phyloP scores from a whole-genome alignment of 2,113 vertebrate species.

The Pampusana beccarii region DNA sequence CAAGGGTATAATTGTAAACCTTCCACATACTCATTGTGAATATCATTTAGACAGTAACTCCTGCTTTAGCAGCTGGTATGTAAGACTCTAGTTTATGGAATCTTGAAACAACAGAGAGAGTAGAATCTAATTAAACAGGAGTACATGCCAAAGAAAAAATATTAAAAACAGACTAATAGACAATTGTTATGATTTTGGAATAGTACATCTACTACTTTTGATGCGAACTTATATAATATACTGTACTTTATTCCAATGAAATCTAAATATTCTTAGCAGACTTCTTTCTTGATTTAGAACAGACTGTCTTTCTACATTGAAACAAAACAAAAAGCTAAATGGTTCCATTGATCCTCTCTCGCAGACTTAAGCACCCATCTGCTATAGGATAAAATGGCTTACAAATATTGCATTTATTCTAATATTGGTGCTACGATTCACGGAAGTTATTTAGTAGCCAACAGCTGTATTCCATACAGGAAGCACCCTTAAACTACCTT shows the following conservation, averaged over 20 bases:
- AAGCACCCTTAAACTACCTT: not conserved
- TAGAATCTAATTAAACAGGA: slow-evolving; percentile 87
- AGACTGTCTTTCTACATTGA: slow-evolving; percentile 56
- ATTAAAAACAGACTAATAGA: slow-evolving; percentile 85
- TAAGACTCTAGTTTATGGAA: slow-evolving; percentile 83
- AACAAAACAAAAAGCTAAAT: slow-evolving; percentile 60
- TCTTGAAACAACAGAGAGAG: slow-evolving; percentile 85
- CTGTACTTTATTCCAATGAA: slow-evolving; percentile 57
- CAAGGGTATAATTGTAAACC: slow-evolving; percentile 87
- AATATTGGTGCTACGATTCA: not conserved
- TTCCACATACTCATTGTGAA: slow-evolving; percentile 85
- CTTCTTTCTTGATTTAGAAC: slow-evolving; percentile 60
- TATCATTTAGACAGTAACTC: slow-evolving; percentile 85
- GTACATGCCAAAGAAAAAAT: slow-evolving; percentile 84
- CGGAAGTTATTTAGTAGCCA: not conserved
- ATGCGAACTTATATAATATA: slow-evolving; percentile 56
- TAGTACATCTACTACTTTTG: slow-evolving; percentile 63
- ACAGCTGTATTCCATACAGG: not conserved
- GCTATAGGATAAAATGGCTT: slow-evolving; percentile 54
- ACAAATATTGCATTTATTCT: slow-evolving; percentile 14
- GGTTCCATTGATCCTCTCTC: slow-evolving; percentile 61
- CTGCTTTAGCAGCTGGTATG: slow-evolving; percentile 82
- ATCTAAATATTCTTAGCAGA: slow-evolving; percentile 53
- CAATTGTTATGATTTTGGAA: slow-evolving; percentile 77
- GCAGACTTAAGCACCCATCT: slow-evolving; percentile 58